Percentiles rank a stretch among this genome's conserved stretches.
phyloP scores from a whole-genome alignment of 2,113 vertebrate genomes.

The Nothobranchius kuhntae region DNA sequence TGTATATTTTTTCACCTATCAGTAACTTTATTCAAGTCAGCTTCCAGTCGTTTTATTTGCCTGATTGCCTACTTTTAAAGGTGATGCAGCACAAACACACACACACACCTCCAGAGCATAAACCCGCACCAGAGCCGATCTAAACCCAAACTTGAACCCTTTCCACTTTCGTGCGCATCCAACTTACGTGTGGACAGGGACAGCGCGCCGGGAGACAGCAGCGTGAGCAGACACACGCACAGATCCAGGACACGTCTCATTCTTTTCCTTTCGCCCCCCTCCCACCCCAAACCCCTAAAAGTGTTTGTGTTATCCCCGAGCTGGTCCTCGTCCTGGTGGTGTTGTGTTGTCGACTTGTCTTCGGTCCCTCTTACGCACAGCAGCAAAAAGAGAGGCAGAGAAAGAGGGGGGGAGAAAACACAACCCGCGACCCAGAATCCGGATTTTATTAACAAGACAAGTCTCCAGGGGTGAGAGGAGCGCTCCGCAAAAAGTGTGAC shows the following conservation, averaged over 20 bases:
- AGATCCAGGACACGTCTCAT: conserved; percentile 63
- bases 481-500: conserved; percentile 35
- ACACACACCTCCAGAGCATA: conserved; percentile 12
- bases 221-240: conserved; percentile 67
- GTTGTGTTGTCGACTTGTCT: conserved; percentile 46
- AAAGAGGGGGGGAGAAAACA: neutral
- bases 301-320: conserved; percentile 19
- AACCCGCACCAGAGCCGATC: conserved; percentile 15
- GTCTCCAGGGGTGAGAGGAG: conserved; percentile 26
- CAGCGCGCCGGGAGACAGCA: conserved; percentile 73
- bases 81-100: no score
- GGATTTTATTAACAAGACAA: conserved; percentile 35
- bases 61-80: no score
- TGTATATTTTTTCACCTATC: no score
- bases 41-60: no score
- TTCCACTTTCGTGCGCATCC: conserved; percentile 29
- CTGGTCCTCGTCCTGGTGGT: conserved; percentile 42
- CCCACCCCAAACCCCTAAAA: neutral
- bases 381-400: neutral
- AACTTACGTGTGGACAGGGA: conserved; percentile 82
- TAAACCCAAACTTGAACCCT: neutral
- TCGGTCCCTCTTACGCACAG: conserved; percentile 62
- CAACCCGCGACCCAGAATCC: conserved; percentile 28
- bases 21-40: no score
- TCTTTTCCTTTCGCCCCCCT: conserved; percentile 22